Evolutionary conservation across 2,113 vertebrate genomes (phyloP).

Genomic region (Clarias gariepinus): DNA sequence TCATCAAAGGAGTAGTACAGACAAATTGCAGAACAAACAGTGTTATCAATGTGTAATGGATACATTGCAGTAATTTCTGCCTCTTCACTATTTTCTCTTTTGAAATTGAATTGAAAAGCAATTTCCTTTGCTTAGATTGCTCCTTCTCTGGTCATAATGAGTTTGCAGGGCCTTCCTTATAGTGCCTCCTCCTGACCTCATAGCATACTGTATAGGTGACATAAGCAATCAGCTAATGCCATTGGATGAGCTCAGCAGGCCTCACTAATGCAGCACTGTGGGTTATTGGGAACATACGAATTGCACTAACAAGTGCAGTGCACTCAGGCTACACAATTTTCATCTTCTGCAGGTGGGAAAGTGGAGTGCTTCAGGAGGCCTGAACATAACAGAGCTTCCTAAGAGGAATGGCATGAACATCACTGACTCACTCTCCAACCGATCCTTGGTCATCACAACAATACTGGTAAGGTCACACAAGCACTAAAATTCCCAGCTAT

Average conservation of each 20-base stretch:
- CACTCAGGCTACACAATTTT: slow-evolving; percentile 61
- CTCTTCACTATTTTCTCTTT: slow-evolving; percentile 40
- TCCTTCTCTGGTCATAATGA: slow-evolving; percentile 49
- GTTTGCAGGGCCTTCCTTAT: slow-evolving; percentile 40
- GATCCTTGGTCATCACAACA: slow-evolving; percentile 93
- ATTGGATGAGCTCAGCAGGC: slow-evolving; percentile 52
- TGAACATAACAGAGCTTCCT: slow-evolving; percentile 93
- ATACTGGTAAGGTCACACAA: slow-evolving; percentile 84
- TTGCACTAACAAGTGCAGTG: slow-evolving; percentile 53
- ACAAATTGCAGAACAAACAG: slow-evolving; percentile 25
- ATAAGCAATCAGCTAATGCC: slow-evolving; percentile 67
- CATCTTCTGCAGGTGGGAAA: slow-evolving; percentile 85
- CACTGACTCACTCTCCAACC: slow-evolving; percentile 94
- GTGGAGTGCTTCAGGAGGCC: slow-evolving; percentile 89
- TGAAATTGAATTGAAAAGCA: slow-evolving; percentile 40
- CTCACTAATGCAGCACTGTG: slow-evolving; percentile 56
- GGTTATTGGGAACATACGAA: slow-evolving; percentile 51
- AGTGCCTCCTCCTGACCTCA: slow-evolving; percentile 42
- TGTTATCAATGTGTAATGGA: slow-evolving; percentile 32
- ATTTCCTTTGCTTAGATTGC: slow-evolving; percentile 47
- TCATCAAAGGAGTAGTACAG: slow-evolving; percentile 24
- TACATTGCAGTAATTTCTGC: slow-evolving; percentile 17
- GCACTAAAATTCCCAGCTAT: not conserved
- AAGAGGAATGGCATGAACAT: slow-evolving; percentile 92
- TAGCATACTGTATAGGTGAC: slow-evolving; percentile 59